These are phyloP conservation scores for Spisula solida DNA, from an alignment of 2,888 invertebrate species.

Conservation along the genomic window DNA sequence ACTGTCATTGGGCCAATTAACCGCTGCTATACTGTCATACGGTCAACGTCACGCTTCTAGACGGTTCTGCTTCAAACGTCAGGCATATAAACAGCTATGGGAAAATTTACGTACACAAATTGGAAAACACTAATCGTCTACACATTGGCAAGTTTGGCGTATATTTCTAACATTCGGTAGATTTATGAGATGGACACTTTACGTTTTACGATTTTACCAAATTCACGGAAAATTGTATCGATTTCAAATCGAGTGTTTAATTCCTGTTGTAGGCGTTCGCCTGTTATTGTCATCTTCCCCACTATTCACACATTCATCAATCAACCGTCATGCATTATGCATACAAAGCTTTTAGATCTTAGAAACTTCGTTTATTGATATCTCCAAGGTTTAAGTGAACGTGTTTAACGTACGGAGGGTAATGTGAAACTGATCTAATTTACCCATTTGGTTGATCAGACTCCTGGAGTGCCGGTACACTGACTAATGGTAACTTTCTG, in stretches of 20 bases:
- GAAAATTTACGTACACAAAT: no score
- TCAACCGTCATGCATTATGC: not conserved
- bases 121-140: no score
- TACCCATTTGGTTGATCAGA: not conserved
- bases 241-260: not conserved
- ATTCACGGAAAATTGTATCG: slow-evolving; percentile 8
- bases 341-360: slow-evolving; percentile 13
- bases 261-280: slow-evolving; percentile 2
- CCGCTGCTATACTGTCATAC: no score
- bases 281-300: not conserved
- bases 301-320: not conserved
- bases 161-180: no score
- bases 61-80: no score
- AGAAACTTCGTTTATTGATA: not conserved
- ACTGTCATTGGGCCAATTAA: no score
- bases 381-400: not conserved
- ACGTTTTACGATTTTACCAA: not conserved
- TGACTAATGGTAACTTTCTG: no score
- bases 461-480: not conserved
- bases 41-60: no score
- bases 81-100: no score
- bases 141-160: no score
- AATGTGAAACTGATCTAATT: not conserved
- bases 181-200: no score
- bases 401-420: not conserved